Conservation (phyloP, 2,797 vertebrate species). For the Myotis vivesi region DNA sequence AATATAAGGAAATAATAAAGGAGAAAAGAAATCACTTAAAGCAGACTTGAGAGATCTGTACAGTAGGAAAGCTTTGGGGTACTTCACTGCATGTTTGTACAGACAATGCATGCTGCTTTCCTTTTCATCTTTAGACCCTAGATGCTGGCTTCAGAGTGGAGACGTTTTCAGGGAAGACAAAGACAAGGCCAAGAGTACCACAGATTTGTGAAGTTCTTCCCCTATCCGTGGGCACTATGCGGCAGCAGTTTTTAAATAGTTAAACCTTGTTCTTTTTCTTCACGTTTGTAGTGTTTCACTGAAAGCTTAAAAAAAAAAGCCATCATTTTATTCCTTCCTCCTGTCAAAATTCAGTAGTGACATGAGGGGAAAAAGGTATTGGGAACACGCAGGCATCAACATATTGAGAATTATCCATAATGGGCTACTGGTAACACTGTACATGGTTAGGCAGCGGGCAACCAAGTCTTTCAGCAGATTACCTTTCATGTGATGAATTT, state of each 20-base stretch:
- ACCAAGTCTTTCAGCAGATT: slow-evolving; percentile 80
- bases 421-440: slow-evolving; percentile 91
- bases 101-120: slow-evolving; percentile 92
- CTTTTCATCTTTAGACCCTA: slow-evolving; percentile 83
- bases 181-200: slow-evolving; percentile 85
- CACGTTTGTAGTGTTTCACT: slow-evolving; percentile 88
- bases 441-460: slow-evolving; percentile 87
- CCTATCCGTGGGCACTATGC: slow-evolving; percentile 82
- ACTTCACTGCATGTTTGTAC: slow-evolving; percentile 91
- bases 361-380: slow-evolving; percentile 76
- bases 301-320: slow-evolving; percentile 85
- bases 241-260: slow-evolving; percentile 86
- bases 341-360: slow-evolving; percentile 86
- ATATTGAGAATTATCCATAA: slow-evolving; percentile 67
- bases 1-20: slow-evolving; percentile 94
- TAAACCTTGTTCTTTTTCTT: slow-evolving; percentile 87
- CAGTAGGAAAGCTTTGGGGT: slow-evolving; percentile 90
- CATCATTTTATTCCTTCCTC: slow-evolving; percentile 83
- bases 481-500: slow-evolving; percentile 76
- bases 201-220: slow-evolving; percentile 83
- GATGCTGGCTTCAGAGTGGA: slow-evolving; percentile 85
- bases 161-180: slow-evolving; percentile 82
- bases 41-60: slow-evolving; percentile 96
- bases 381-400: slow-evolving; percentile 79
- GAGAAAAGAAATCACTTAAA: slow-evolving; percentile 89